phyloP scores from a whole-genome alignment of 2,113 vertebrate species.

The Steatornis caripensis region DNA sequence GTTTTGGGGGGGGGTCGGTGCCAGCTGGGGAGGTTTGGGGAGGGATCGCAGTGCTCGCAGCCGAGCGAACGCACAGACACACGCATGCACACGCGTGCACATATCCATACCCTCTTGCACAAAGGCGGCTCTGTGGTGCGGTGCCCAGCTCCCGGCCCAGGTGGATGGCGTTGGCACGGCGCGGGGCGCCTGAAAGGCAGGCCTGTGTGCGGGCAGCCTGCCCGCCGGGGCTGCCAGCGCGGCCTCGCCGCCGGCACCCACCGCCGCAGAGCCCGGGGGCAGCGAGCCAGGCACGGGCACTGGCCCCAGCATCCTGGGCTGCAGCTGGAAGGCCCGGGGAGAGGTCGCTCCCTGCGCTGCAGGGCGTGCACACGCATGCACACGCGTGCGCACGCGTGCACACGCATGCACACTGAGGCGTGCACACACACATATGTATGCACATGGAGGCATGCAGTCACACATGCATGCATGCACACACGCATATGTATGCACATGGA shows the following conservation, averaged over 20 bases:
- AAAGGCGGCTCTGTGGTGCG: background rate
- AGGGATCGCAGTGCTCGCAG: accelerated
- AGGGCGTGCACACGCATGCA: background rate
- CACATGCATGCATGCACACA: background rate
- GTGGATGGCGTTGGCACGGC: background rate
- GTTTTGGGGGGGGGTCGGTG: background rate
- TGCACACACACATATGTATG: too few species aligned
- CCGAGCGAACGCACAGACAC: accelerated
- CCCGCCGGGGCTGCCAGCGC: background rate
- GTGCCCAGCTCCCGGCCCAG: background rate
- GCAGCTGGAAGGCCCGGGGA: background rate
- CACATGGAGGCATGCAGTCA: too few species aligned
- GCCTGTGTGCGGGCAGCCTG: background rate
- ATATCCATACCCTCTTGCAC: too few species aligned
- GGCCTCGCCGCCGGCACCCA: too few species aligned
- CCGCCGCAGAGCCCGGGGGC: too few species aligned
- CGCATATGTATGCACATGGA: too few species aligned
- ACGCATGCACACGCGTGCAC: accelerated
- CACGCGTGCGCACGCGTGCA: accelerated
- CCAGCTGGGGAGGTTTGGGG: background rate
- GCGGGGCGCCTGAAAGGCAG: background rate
- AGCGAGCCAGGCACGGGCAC: too few species aligned
- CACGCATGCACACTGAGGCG: accelerated
- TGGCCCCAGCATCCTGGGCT: too few species aligned
- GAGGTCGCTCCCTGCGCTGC: accelerated